phyloP scores from a whole-genome alignment of 1,140 invertebrate genomes.

The Myzus persicae region DNA sequence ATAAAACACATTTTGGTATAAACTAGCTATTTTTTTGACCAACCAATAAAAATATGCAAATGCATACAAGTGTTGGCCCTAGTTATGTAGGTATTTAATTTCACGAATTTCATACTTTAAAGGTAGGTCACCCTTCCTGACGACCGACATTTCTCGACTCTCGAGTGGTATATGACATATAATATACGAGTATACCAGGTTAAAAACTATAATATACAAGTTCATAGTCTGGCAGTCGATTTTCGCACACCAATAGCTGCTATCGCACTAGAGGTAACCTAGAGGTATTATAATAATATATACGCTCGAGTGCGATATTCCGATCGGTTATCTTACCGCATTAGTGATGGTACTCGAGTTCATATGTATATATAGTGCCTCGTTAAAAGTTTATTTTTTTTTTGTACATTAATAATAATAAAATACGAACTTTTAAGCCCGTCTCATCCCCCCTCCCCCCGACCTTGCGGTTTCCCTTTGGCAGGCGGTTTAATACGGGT shows the following conservation, averaged over 20 bases:
- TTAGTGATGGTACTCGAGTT: not conserved
- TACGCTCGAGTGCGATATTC: not conserved
- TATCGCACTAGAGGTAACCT: too few species aligned
- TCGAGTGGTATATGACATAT: not conserved
- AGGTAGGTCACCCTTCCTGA: not conserved
- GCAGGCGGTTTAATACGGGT: not conserved
- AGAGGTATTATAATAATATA: not conserved
- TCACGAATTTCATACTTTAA: not conserved
- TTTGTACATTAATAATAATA: not conserved
- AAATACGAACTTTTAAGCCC: not conserved
- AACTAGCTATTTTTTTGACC: too few species aligned
- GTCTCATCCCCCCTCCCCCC: not conserved
- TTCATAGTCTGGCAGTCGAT: not conserved
- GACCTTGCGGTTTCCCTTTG: not conserved
- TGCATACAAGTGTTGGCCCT: too few species aligned
- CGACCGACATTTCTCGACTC: not conserved
- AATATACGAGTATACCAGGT: too few species aligned
- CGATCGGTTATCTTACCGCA: not conserved
- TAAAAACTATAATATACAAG: not conserved
- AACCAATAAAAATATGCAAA: too few species aligned
- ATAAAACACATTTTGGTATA: too few species aligned
- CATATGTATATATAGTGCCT: not conserved
- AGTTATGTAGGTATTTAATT: too few species aligned
- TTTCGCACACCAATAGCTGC: not conserved
- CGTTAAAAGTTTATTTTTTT: not conserved